Evolutionary conservation across 2,113 vertebrate genomes (phyloP), one percentile per base, ranked within the genome.

Genomic region (Scytalopus superciliaris): DNA sequence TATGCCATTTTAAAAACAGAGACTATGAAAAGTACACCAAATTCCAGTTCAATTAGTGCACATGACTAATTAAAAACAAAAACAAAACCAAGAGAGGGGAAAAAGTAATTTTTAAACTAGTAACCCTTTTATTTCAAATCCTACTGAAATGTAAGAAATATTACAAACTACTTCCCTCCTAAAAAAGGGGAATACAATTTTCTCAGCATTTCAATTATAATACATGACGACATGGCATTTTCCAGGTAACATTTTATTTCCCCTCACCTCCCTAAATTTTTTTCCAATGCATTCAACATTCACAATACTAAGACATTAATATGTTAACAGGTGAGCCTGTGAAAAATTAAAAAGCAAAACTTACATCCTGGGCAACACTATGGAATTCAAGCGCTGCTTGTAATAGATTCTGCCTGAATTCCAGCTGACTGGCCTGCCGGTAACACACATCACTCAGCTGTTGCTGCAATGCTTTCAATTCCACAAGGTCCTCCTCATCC

Each of bases 371-470:
- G 14, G 99, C 98, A 89, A 98, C 98, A 94, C 98, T 98, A 96
- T 99, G 99, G 96, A 99, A 99, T 94, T 98, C 97, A 92, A 99
- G 99, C 19, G 99, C 99, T 45, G 98, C 98, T 97, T 99, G 99
- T 90, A 99, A 98, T 42, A 99, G 98, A 84, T 99, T 99, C 94
- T 99, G 99, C 64, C 99, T 98, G 93, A 98, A 99, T 96, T 99
- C 99, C 97, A 99, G 98, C 96, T 99, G 99, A 93, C 99, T 99
- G 78, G 99, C 99, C 97, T 99, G 99, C n/a, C 98, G 97, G 78
- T 99, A 99, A 91, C 99, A 99, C 85, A 99, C 99, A 72, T 99
- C 99, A n/a, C 99, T 99, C 90, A 99, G 98, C 96, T 99, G 99
- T 94, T 99, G 99, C 97, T 99, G 99, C 63, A 99, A 96, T 4